Conservation (phyloP, 2,797 vertebrate species). For the Psittacula echo region DNA sequence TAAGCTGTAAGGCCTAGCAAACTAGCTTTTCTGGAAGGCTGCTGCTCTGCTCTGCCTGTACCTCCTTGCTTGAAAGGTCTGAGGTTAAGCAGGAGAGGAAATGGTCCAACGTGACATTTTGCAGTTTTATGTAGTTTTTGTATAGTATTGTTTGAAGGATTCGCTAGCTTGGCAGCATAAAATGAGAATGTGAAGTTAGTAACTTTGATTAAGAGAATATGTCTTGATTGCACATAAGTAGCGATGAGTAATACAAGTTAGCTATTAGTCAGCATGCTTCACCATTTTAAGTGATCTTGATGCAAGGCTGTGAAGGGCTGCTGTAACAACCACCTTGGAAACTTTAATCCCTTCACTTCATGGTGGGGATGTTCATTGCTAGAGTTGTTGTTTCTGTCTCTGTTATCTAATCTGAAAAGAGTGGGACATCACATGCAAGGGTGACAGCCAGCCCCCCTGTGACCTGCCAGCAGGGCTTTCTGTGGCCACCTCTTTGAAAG, state of each 20-base stretch:
- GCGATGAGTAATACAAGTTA: neutral
- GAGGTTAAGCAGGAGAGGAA: neutral
- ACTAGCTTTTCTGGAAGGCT: neutral
- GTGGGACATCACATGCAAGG: rapidly evolving
- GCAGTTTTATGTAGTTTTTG: neutral
- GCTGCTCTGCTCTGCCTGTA: neutral
- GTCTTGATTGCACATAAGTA: neutral
- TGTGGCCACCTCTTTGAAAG: rapidly evolving
- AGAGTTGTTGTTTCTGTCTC: neutral
- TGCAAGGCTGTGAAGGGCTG: neutral
- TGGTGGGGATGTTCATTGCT: neutral
- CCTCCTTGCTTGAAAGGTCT: neutral
- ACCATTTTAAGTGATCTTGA: neutral
- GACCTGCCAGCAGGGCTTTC: neutral
- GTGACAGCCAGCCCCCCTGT: neutral
- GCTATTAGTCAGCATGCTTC: rapidly evolving
- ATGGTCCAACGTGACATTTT: neutral
- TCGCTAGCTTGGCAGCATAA: neutral
- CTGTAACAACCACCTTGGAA: neutral
- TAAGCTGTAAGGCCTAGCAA: neutral
- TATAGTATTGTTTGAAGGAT: neutral
- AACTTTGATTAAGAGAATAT: rapidly evolving
- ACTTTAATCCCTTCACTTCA: neutral
- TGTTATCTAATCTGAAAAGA: neutral
- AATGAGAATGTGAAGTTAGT: neutral